Evolutionary conservation across 2,888 invertebrate species (phyloP).

Genomic region (Cryptosula pallasiana): DNA sequence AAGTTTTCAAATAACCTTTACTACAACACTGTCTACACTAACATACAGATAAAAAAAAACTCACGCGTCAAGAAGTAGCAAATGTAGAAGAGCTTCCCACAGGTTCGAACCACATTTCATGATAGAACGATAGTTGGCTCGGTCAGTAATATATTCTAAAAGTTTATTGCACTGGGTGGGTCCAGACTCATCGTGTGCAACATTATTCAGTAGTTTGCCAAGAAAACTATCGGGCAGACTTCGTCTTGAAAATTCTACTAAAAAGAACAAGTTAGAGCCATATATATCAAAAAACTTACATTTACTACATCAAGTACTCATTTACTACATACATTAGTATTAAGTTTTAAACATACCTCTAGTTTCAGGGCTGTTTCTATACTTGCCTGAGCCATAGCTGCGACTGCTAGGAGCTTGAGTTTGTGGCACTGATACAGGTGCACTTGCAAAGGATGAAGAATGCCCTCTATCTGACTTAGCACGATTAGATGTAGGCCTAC

Average conservation of each 20-base stretch:
- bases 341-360: too few relatives aligned
- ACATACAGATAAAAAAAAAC: background rate
- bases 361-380: background rate
- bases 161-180: background rate
- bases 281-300: background rate
- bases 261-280: background rate
- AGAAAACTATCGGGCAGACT: background rate
- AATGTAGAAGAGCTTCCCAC: background rate
- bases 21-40: too few relatives aligned
- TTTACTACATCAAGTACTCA: background rate
- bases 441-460: background rate
- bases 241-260: constrained; percentile 1
- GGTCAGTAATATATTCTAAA: background rate
- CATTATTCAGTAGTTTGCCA: background rate
- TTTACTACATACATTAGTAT: too few relatives aligned
- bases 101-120: background rate
- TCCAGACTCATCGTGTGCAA: background rate
- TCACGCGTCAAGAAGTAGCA: background rate
- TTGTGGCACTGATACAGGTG: background rate
- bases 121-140: background rate
- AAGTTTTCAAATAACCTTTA: too few relatives aligned
- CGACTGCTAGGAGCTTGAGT: background rate
- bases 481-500: background rate
- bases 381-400: background rate
- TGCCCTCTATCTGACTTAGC: background rate